Base-by-base conservation (phyloP, 2,113 vertebrate genomes). In the Glareola pratincola region DNA sequence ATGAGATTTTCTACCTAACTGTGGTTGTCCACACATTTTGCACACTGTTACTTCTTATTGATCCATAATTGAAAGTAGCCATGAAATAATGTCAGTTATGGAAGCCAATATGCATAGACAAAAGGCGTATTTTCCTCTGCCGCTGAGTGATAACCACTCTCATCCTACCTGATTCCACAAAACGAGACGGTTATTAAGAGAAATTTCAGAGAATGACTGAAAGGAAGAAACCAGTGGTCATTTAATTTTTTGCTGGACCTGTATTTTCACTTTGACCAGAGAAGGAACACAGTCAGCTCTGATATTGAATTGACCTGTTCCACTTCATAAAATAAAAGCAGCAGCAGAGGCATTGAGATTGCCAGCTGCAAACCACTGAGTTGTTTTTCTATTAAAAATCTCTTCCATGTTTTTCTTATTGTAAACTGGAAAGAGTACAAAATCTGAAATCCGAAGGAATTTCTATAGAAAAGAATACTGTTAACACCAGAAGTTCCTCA, bases 381-480 rank as follows among this genome's bases (percentile, higher is more conserved):
- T 87, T 96, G 73, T 47, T 98, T 97, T 97, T 84, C 95, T 96
- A 85, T 95, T 95, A 95, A 97, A 94, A 96, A 94, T 79, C 90
- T 72, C 62, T 62, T 95, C 91, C 94, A 96, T 83, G 48, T 92
- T 97, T 97, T 97, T 97, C 92, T 87, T 98, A 95, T 96, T 97
- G 94, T 72, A 98, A 95, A 69, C 96, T 98, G 97, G 96, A 98
- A 96, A 94, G 85, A 91, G 60, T 91, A 96, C 90, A 97, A 96
- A 96, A 96, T 96, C 75, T 26, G 5, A 98, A 98, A 96, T 95
- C 76, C 73, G 90, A 94, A 88, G 85, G 88, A 94, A 97, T 96
- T 95, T 94, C 91, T 96, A 94, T 51, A 34, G 22, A 96, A 98
- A 97, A 92, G 92, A 95, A 92, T 80, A 94, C 78, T 93, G 93